These are phyloP conservation scores for Heliconius ismenius DNA, from an alignment of 2,888 invertebrate species.

Conservation along the genomic window DNA sequence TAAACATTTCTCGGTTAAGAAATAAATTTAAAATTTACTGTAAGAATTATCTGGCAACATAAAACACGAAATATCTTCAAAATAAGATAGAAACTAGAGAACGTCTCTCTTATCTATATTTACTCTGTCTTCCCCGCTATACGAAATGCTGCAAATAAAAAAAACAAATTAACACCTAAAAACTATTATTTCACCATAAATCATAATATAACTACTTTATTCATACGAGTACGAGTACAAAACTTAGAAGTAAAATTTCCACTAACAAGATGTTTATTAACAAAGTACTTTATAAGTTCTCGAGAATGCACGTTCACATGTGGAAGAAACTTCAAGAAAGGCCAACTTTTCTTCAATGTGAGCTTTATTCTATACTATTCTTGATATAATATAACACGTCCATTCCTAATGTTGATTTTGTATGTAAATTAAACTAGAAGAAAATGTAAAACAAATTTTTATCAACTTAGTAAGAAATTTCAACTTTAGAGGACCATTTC, in stretches of 20 bases:
- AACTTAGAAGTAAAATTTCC: not conserved
- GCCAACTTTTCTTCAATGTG: not conserved
- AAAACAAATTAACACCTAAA: not conserved
- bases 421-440: not conserved
- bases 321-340: conserved; percentile 4
- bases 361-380: not conserved
- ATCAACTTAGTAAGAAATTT: not conserved
- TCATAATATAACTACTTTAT: not conserved
- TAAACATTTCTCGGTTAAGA: not conserved
- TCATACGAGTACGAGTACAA: not conserved
- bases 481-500: not conserved
- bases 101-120: too few relatives aligned
- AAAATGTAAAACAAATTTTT: not conserved
- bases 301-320: not conserved
- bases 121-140: too few relatives aligned
- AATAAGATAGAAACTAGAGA: not conserved
- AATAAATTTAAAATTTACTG: conserved; percentile 7
- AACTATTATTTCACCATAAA: not conserved
- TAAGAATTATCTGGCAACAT: not conserved
- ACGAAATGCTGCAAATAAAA: not conserved
- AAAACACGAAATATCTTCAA: not conserved
- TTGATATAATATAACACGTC: not conserved
- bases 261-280: conserved; percentile 7
- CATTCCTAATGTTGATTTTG: not conserved
- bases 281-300: conserved; percentile 3